Base-by-base conservation (phyloP, 2,113 vertebrate species). In the Merops nubicus region DNA sequence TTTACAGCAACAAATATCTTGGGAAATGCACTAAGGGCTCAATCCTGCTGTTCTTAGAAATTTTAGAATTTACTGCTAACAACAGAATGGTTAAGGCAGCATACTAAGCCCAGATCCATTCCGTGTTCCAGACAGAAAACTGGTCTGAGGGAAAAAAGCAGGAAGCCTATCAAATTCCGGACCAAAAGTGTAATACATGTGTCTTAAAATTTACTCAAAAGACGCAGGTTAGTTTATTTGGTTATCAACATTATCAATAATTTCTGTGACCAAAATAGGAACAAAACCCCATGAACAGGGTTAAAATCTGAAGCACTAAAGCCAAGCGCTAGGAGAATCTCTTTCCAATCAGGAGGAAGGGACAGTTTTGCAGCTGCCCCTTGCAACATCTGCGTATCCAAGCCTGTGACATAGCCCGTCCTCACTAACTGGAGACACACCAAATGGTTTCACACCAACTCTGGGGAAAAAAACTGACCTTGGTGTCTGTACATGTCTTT, bases 1-100 rank as follows among this genome's bases (percentile, higher is more conserved):
- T 68, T 92, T 88, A 91, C 57, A 93, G 67, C 53, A 94, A 85
- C 53, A 90, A 96, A 74, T 94, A 69, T 11, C 36, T 74, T 88
- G 59, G 73, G 75, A 97, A 95, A 96, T 88, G 85, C 15, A 75
- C 48, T 57, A 63, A 81, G 48, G 86, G 5, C 80, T 70, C 64
- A 82, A 74, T 34, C 43, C n/a, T 50, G 53, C 19, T 12, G 1
- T 62, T 60, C 38, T 77, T 48, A 83, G 82, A 94, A 88, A 83
- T 53, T 36, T 48, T 85, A 63, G 53, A 64, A 65, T 65, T 84
- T 89, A 40, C 50, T 75, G 25, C 48, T 87, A 54, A 50, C 2
- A 3, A 33, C 6, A 57, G 31, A 92, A 94, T 9, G 19, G 77
- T 59, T 78, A 87, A 68, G 64, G 38, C 54, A 54, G 20, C 56